These are phyloP conservation scores for Drosophila flavopinicola DNA, from an alignment of 2,888 invertebrate species.

Conservation along the genomic window DNA sequence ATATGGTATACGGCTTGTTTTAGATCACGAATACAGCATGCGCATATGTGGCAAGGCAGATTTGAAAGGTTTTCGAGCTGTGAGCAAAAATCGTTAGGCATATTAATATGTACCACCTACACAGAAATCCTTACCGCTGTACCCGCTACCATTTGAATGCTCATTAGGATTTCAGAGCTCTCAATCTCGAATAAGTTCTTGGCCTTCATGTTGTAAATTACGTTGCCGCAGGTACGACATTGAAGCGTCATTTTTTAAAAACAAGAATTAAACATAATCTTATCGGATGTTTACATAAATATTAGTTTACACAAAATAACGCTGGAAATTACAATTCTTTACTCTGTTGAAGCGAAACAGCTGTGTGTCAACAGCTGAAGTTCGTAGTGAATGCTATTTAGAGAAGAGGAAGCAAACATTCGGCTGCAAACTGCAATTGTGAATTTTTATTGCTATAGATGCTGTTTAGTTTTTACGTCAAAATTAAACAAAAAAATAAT, in stretches of 20 bases:
- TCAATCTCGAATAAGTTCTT: conserved; percentile 46
- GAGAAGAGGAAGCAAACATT: conserved; percentile 18
- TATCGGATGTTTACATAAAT: not conserved
- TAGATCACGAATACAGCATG: conserved; percentile 53
- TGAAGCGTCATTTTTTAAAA: conserved; percentile 49
- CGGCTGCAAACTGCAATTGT: not conserved
- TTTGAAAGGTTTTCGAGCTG: conserved; percentile 35
- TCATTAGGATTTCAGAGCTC: conserved; percentile 34
- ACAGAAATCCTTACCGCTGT: conserved; percentile 19
- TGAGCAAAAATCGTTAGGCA: not conserved
- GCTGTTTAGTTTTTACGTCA: too few species aligned
- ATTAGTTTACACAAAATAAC: not conserved
- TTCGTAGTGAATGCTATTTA: conserved; percentile 18
- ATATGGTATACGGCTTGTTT: conserved; percentile 42
- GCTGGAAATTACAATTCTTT: not conserved
- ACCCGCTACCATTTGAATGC: conserved; percentile 44
- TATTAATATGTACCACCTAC: not conserved
- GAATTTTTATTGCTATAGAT: too few species aligned
- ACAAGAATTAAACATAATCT: not conserved
- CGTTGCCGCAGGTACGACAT: conserved; percentile 57
- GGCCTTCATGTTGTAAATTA: conserved; percentile 56
- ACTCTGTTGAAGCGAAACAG: not conserved
- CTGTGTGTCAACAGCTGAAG: not conserved
- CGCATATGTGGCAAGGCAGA: conserved; percentile 59
- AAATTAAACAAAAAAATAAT: too few species aligned